Base-by-base conservation (phyloP, 2,113 vertebrate species). In the Ramphastos sulfuratus region DNA sequence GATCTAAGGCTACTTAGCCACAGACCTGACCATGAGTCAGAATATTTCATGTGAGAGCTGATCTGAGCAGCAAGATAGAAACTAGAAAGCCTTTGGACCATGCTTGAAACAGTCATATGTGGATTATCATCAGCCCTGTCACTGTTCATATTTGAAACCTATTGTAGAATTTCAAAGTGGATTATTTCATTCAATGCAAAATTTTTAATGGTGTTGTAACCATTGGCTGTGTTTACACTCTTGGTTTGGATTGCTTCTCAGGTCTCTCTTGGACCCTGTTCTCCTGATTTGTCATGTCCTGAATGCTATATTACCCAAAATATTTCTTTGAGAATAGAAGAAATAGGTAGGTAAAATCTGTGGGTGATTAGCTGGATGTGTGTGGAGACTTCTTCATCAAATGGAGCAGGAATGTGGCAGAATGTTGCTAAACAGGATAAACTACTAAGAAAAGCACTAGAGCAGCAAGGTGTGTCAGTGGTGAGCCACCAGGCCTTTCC, bases 91-190 rank as follows among this genome's bases (percentile, higher is more conserved):
- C 20, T 84, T 75, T 70, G 69, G 25, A 39, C 21, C 16, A 21
- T 58, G 15, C 12, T 20, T 82, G 55, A 52, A 75, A 20, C 12
- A 35, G 6, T 31, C 0, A 0, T 21, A 50, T 0, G 0, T 19
- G 18, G 25, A n/a, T 60, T n/a, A 60, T 3, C 52, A 82, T 2
- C 52, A 67, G 13, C 33, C 13, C 18, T 67, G 39, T 64, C 15
- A 48, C 27, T n/a, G n/a, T 44, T 65, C 20, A 25, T 59, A 9
- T 61, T 84, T 30, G 80, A 61, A 86, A 78, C 6, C 8, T 71
- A 46, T 28, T 84, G 25, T 44, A 78, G 14, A 71, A 79, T 58
- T 84, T 81, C 25, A 54, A 59, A 85, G 9, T 9, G 1, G 59
- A 59, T 58, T 33, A 25, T 81, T 84, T 75, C 7, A 58, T 42